Evolutionary conservation across 2,113 vertebrate species (phyloP).

Genomic region (Burhinus oedicnemus): DNA sequence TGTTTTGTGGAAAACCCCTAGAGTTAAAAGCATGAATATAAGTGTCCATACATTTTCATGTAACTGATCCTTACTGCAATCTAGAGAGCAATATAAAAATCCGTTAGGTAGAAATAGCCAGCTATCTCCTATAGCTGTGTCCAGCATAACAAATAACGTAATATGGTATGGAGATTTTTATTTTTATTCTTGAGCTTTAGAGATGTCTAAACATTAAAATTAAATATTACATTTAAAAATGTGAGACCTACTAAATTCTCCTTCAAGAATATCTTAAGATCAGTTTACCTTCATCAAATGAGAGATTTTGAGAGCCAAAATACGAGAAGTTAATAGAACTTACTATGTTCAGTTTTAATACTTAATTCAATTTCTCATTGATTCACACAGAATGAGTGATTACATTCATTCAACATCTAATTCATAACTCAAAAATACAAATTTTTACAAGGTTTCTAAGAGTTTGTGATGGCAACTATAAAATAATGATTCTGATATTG

Average conservation of each 20-base stretch:
- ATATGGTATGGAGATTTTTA: background rate
- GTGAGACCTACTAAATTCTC: background rate
- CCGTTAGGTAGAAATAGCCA: background rate
- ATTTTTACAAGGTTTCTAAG: background rate
- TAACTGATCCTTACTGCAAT: background rate
- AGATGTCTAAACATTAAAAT: background rate
- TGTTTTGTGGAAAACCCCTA: background rate
- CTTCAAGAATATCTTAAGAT: background rate
- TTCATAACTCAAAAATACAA: background rate
- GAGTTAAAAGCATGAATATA: background rate
- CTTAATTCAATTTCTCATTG: background rate
- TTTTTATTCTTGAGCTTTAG: background rate
- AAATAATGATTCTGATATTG: background rate
- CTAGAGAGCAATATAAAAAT: background rate
- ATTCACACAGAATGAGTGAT: background rate
- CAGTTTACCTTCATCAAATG: background rate
- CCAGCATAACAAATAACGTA: background rate
- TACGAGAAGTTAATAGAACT: background rate
- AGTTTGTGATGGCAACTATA: background rate
- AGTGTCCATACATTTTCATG: background rate
- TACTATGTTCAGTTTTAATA: background rate
- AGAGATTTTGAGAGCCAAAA: background rate
- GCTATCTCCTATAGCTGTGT: background rate
- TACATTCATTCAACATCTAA: background rate
- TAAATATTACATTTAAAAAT: background rate